Percentiles rank a stretch among this genome's conserved stretches.
phyloP scores from a whole-genome alignment of 1,140 invertebrate genomes.

The Bombus turneri region DNA sequence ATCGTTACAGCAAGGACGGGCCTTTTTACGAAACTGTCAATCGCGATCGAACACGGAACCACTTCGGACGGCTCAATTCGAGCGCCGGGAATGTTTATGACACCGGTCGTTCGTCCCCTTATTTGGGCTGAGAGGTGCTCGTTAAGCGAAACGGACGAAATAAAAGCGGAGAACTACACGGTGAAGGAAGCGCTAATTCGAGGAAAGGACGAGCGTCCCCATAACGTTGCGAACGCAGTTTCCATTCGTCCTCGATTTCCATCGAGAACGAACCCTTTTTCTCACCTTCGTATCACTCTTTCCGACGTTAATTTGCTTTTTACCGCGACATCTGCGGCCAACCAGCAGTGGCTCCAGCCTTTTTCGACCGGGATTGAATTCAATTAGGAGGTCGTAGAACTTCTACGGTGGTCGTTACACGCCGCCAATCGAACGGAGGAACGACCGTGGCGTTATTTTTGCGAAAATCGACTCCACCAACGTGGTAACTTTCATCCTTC shows the following conservation, averaged over 20 bases:
- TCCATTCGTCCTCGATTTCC: conserved; percentile 23
- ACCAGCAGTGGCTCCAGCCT: no score
- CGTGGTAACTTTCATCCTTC: background rate
- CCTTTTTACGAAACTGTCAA: conserved; percentile 62
- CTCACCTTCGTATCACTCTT: background rate
- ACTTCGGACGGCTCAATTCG: conserved; percentile 59
- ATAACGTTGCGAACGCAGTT: conserved; percentile 8
- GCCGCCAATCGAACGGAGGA: background rate
- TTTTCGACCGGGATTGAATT: conserved; percentile 38
- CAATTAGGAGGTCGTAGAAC: conserved; percentile 45
- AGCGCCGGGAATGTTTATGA: conserved; percentile 57
- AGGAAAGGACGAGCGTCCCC: background rate
- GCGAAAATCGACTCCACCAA: conserved; percentile 12
- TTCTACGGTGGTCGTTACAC: conserved; percentile 43
- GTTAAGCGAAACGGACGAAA: conserved; percentile 47
- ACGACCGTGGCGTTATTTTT: background rate
- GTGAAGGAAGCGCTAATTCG: conserved; percentile 56
- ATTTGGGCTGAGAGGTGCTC: conserved; percentile 53
- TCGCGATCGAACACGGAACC: conserved; percentile 46
- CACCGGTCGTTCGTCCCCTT: conserved; percentile 44
- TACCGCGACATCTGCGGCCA: conserved; percentile 28
- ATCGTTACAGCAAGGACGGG: conserved; percentile 27
- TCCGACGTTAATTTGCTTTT: conserved; percentile 53
- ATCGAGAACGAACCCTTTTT: conserved; percentile 14
- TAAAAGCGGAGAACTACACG: conserved; percentile 44